phyloP scores from a whole-genome alignment of 2,113 vertebrate species.

The Strix aluco region DNA sequence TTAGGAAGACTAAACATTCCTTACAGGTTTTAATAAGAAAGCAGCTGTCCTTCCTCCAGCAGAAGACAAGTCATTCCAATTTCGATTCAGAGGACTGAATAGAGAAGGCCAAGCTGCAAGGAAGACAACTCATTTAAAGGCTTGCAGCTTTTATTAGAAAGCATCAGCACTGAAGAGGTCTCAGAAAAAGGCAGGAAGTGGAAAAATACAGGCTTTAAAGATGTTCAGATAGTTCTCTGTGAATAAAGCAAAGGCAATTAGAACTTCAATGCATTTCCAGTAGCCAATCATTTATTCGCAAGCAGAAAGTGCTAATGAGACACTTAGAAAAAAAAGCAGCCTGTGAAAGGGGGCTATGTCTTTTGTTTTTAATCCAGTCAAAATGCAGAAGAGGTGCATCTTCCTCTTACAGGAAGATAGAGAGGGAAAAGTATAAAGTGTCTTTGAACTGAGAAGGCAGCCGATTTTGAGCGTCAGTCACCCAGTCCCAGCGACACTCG shows the following conservation, averaged over 20 bases:
- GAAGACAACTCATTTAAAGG: background rate
- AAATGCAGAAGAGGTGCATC: background rate
- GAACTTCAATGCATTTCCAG: background rate
- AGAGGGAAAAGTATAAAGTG: background rate
- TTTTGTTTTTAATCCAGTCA: background rate
- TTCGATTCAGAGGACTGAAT: background rate
- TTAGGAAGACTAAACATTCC: fast-evolving
- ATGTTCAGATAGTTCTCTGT: background rate
- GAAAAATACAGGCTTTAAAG: background rate
- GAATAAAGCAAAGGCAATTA: background rate
- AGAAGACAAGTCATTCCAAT: background rate
- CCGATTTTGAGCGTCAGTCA: background rate
- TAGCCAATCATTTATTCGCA: background rate
- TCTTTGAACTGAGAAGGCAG: background rate
- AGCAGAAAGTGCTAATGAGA: background rate
- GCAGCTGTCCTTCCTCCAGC: background rate
- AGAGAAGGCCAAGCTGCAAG: background rate
- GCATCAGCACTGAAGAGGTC: background rate
- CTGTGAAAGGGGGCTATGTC: background rate
- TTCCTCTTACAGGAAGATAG: fast-evolving
- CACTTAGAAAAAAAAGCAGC: background rate
- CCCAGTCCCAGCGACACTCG: fast-evolving
- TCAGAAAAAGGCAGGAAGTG: background rate
- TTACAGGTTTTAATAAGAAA: fast-evolving
- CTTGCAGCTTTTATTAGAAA: background rate